Evolutionary conservation across 2,113 vertebrate genomes (phyloP).

Genomic region (Monarcha castaneiventris): DNA sequence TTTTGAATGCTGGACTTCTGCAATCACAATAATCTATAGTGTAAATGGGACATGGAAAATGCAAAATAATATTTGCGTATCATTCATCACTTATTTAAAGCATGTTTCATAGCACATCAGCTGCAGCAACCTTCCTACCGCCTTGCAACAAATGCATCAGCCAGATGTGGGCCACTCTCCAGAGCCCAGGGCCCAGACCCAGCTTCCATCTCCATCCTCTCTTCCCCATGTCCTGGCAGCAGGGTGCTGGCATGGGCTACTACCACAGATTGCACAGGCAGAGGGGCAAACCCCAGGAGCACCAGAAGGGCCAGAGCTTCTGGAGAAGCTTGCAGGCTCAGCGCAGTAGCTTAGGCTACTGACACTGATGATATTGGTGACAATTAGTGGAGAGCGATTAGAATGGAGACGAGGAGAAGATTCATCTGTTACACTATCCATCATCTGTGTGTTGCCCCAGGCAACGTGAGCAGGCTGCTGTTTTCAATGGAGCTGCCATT

Average conservation of each 20-base stretch:
- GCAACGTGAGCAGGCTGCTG: slow-evolving; percentile 46
- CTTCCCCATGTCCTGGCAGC: not conserved
- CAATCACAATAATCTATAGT: not conserved
- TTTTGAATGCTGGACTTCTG: not conserved
- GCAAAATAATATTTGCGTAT: not conserved
- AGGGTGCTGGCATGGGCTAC: not conserved
- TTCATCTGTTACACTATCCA: slow-evolving; percentile 64
- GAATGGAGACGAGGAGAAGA: slow-evolving; percentile 56
- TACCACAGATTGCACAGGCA: slow-evolving; percentile 1
- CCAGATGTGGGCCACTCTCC: not conserved
- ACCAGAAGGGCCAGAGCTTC: not conserved
- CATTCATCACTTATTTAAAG: not conserved
- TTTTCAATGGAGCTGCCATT: not conserved
- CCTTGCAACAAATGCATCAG: not conserved
- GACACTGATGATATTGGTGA: slow-evolving; percentile 60
- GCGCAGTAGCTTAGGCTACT: slow-evolving; percentile 5
- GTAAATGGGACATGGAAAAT: not conserved
- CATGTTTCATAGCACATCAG: not conserved
- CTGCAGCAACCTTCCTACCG: not conserved
- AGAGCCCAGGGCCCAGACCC: not conserved
- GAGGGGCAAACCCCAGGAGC: slow-evolving; percentile 27
- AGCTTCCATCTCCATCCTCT: not conserved
- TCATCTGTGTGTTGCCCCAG: slow-evolving; percentile 62
- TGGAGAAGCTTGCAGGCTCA: not conserved
- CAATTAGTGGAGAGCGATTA: slow-evolving; percentile 63